Base-by-base conservation (phyloP, 2,113 vertebrate species). In the Pelecanoides urinatrix region DNA sequence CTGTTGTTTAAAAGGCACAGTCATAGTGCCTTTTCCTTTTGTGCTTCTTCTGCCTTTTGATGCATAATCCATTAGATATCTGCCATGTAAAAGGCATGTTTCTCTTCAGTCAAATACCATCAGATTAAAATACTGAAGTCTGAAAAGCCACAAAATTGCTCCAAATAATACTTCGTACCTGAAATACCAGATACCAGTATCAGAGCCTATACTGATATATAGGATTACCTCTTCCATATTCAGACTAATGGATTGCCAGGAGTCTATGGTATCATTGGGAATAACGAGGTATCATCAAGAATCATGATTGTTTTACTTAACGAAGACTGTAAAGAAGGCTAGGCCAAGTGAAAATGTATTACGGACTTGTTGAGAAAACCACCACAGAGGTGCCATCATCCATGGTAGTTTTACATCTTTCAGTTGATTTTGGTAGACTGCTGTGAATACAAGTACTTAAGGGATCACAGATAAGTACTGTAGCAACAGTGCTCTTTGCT, bases 121-220 rank as follows among this genome's bases (percentile, higher is more conserved):
- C 42, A 74, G 55, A 38, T 87, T 50, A 50, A 81, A 80, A 53
- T 13, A 52, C 29, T 74, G 7, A 25, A 75, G 30, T 19, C 52
- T 68, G 34, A 78, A 83, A 92, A 91, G 11, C 13, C 40, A 61
- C 44, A 73, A 6, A 65, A 73, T 21, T 75, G 12, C 40, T 90
- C 18, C 32, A 56, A 63, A 52, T 13, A 52, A 9, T n/a, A 55
- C 14, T 38, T 71, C 0, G 0, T 17, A 9, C 45, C 21, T 78
- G 19, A 63, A 59, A 29, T 42, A 40, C 2, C 40, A 29, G 45
- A 21, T 47, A 50, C 4, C 3, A 13, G 4, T 36, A 23, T 16
- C 23, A 18, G 23, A 87, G 8, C 27, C 32, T 23, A 8, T 42
- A 36, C 25, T 80, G 62, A 45, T 17, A 16, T 62, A 15, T 13